Conservation (phyloP, 2,113 vertebrate genomes). For the Pygoscelis antarcticus region DNA sequence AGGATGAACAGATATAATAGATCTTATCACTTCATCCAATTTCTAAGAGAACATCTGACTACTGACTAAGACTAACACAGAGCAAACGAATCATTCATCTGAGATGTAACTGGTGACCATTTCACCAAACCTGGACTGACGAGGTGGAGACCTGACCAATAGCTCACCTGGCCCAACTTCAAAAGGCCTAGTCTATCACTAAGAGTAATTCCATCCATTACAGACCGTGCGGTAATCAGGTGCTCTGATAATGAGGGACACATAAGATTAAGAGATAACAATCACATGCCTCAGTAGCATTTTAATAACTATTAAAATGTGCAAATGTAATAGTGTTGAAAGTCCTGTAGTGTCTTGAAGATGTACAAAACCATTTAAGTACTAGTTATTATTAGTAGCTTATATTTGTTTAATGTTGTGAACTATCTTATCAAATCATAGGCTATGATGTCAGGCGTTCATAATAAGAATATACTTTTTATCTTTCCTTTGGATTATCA, state of each 20-base stretch:
- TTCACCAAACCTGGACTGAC: not conserved
- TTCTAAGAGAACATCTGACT: not conserved
- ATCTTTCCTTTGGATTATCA: not conserved
- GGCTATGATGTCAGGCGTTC: not conserved
- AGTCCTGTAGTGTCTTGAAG: not conserved
- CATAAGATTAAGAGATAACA: not conserved
- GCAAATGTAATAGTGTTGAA: not conserved
- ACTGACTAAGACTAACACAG: not conserved
- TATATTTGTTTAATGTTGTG: not conserved
- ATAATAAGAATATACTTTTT: not conserved
- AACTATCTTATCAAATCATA: not conserved
- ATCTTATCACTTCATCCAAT: not conserved
- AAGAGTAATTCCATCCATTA: not conserved
- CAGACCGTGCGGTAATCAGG: not conserved
- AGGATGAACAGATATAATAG: not conserved
- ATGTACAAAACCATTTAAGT: not conserved
- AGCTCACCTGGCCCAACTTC: not conserved
- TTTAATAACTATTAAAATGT: not conserved
- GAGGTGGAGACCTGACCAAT: not conserved
- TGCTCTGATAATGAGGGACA: not conserved
- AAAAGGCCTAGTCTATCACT: not conserved
- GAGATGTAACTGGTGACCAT: not conserved
- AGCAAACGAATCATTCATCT: not conserved
- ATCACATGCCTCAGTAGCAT: not conserved
- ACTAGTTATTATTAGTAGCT: not conserved